Evolutionary conservation across 2,888 invertebrate genomes (phyloP).

Genomic region (Rhopalosiphum nymphaeae): DNA sequence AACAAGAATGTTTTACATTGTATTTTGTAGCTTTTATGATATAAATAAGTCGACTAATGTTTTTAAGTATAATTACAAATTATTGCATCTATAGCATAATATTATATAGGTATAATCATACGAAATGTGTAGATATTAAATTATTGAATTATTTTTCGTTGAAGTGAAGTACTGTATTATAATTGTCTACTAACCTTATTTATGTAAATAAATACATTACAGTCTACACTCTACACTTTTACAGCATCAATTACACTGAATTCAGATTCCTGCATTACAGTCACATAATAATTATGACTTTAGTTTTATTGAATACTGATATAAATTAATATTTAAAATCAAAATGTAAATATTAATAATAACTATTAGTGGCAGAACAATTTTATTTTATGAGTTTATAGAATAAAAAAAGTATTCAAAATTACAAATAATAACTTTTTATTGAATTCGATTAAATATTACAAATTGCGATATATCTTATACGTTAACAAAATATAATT

Average conservation of each 20-base stretch:
- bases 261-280: background rate
- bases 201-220: background rate
- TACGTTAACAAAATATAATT: slow-evolving; percentile 63
- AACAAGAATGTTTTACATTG: background rate
- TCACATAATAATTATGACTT: background rate
- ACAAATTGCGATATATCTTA: slow-evolving; percentile 59
- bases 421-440: slow-evolving; percentile 59
- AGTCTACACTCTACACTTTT: background rate
- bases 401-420: background rate
- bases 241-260: background rate
- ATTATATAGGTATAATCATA: background rate
- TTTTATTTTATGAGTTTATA: background rate
- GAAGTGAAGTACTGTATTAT: background rate
- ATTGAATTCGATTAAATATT: slow-evolving; percentile 64
- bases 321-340: background rate
- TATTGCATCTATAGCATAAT: background rate
- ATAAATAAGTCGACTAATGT: background rate
- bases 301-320: background rate
- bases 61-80: background rate
- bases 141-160: background rate
- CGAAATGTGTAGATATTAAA: background rate
- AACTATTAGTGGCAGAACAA: background rate
- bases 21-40: background rate
- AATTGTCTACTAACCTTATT: background rate
- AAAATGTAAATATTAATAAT: background rate